A percentile compares a stretch with the other conserved stretches of the same genome.
Conservation (phyloP, 2,113 vertebrate genomes). For the Psilopogon haemacephalus region DNA sequence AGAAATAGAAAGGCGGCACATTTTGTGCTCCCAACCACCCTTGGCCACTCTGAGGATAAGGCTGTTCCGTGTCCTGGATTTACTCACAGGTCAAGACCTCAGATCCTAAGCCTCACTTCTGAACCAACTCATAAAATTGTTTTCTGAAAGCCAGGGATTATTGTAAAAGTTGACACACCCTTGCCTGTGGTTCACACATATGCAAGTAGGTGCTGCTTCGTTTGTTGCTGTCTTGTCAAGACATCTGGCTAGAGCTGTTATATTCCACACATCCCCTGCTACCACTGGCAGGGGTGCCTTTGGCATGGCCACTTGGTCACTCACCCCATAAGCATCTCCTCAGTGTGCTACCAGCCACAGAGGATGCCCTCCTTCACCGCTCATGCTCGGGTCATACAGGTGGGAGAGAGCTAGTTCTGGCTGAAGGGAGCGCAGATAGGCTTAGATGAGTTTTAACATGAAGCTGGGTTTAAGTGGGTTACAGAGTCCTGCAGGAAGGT, state of each 20-base stretch:
- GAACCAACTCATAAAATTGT: background rate
- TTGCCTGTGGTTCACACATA: background rate
- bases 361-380: background rate
- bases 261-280: background rate
- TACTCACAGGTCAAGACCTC: slow-evolving; percentile 3
- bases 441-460: rapidly evolving
- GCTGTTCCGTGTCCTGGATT: background rate
- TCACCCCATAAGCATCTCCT: background rate
- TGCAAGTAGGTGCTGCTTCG: background rate
- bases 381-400: rapidly evolving
- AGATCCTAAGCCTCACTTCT: background rate
- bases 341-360: background rate
- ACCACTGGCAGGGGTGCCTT: background rate
- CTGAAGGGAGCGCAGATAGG: background rate
- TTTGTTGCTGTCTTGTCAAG: background rate
- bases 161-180: slow-evolving; percentile 18
- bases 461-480: background rate
- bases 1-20: background rate
- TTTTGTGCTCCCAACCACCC: background rate
- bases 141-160: background rate
- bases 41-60: background rate
- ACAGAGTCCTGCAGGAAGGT: background rate
- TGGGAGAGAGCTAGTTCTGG: background rate
- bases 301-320: background rate
- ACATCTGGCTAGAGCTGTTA: background rate